Conservation (phyloP, 2,797 vertebrate species). For the Amblyraja radiata region DNA sequence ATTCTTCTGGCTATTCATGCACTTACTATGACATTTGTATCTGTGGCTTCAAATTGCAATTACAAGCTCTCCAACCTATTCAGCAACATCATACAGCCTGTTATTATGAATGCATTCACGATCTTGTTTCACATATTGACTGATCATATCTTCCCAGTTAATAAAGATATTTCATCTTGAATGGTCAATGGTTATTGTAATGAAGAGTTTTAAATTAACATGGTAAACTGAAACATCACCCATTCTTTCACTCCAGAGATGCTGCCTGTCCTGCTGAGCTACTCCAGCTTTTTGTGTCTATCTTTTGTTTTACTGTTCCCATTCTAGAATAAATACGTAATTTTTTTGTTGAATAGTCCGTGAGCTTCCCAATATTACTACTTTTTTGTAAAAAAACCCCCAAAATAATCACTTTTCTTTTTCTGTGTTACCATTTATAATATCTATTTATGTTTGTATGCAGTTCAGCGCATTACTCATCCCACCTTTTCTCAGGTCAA, state of each 20-base stretch:
- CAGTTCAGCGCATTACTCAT: neutral
- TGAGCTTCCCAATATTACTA: too few relatives aligned
- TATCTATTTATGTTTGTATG: neutral
- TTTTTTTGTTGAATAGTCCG: neutral
- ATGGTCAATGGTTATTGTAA: neutral
- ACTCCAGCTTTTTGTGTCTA: too few relatives aligned
- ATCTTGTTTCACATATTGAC: neutral
- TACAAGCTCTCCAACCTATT: neutral
- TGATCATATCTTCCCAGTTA: neutral
- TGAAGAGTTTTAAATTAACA: neutral
- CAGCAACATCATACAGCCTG: neutral
- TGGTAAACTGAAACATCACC: neutral
- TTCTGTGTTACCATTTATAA: neutral
- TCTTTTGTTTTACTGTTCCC: too few relatives aligned
- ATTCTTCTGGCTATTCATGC: neutral
- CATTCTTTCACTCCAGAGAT: too few relatives aligned
- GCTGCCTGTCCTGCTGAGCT: too few relatives aligned
- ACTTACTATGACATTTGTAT: neutral
- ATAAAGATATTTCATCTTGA: neutral
- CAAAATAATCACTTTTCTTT: neutral
- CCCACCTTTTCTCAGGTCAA: neutral
- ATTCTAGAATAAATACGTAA: too few relatives aligned
- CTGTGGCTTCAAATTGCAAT: neutral
- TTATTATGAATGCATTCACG: neutral
- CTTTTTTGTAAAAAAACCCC: neutral